Conservation (phyloP, 2,113 vertebrate species). For the Balaeniceps rex region DNA sequence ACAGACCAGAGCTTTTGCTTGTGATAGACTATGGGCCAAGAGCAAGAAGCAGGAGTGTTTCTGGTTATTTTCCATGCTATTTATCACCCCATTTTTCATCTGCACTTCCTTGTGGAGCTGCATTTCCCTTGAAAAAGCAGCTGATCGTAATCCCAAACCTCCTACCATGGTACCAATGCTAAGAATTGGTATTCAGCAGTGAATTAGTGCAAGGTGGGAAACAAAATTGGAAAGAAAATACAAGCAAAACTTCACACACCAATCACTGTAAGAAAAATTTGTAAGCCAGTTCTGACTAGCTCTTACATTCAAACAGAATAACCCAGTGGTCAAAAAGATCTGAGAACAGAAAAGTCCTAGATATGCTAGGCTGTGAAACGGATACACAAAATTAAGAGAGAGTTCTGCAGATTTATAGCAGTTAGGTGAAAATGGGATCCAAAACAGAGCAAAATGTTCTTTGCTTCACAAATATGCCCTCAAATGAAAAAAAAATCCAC, state of each 20-base stretch:
- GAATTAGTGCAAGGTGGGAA: background rate
- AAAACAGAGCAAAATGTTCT: background rate
- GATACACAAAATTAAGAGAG: background rate
- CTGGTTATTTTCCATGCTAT: background rate
- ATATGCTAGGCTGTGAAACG: background rate
- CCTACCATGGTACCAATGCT: background rate
- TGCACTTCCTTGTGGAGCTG: background rate
- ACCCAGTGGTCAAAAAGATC: background rate
- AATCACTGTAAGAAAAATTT: background rate
- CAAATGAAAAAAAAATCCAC: background rate
- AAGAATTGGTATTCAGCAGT: background rate
- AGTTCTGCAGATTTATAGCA: background rate
- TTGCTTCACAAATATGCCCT: background rate
- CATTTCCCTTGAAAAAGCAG: background rate
- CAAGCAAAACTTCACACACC: background rate
- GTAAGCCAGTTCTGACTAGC: background rate
- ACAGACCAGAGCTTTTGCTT: background rate
- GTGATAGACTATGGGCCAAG: background rate
- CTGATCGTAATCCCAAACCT: background rate
- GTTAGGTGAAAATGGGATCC: background rate
- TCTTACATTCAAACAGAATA: background rate
- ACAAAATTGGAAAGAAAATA: background rate
- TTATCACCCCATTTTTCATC: background rate
- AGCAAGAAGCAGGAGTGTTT: background rate
- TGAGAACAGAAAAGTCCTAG: background rate